Percentiles rank a stretch among this genome's conserved stretches.
phyloP scores from a whole-genome alignment of 2,888 invertebrate genomes.

The Allacma fusca region DNA sequence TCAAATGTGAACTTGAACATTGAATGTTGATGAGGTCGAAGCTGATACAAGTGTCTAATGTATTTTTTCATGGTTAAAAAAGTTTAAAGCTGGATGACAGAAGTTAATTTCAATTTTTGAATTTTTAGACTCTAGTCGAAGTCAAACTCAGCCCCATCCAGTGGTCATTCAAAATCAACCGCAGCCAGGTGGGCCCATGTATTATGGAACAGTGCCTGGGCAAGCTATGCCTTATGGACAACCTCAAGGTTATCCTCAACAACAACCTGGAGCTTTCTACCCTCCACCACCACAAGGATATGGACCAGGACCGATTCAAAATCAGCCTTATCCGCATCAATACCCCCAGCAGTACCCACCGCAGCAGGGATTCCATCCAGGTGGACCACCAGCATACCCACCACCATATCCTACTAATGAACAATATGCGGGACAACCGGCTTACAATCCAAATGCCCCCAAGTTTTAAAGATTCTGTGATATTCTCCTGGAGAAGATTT shows the following conservation, averaged over 20 bases:
- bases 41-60: no score
- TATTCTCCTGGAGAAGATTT: background rate
- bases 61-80: no score
- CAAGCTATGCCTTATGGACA: constrained; percentile 40
- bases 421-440: constrained; percentile 43
- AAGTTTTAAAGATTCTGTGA: constrained; percentile 41
- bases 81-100: no score
- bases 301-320: constrained; percentile 36
- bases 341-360: constrained; percentile 23
- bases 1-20: no score
- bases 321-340: constrained; percentile 39
- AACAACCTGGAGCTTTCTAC: constrained; percentile 50
- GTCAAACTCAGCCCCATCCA: constrained; percentile 30
- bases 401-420: constrained; percentile 43
- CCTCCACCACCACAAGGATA: constrained; percentile 37
- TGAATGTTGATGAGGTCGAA: no score
- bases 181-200: constrained; percentile 43
- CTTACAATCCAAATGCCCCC: constrained; percentile 51
- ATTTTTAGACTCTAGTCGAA: constrained; percentile 31
- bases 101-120: no score
- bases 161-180: constrained; percentile 43
- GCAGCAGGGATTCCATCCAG: constrained; percentile 36
- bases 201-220: constrained; percentile 43
- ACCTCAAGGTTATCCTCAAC: constrained; percentile 43
- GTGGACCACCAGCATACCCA: constrained; percentile 37